Base-by-base conservation (phyloP, 2,113 vertebrate species). In the Pteronura brasiliensis region DNA sequence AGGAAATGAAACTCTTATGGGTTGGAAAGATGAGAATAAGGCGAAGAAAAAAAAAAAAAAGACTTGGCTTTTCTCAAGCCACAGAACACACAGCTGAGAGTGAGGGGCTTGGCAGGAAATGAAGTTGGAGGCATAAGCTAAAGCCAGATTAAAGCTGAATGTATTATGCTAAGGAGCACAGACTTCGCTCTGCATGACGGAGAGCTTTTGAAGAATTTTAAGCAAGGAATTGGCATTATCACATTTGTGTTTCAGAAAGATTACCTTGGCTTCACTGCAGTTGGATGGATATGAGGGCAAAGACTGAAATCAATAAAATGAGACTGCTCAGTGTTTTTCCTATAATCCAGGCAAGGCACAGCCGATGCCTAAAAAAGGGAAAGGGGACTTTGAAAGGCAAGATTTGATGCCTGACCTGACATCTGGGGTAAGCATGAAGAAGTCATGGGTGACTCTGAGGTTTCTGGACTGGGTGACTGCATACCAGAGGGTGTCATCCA, bases 141-240 rank as follows among this genome's bases (percentile, higher is more conserved):
- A 96, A 92, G 21, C 36, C 72, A 95, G 69, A 94, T 82, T 39
- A 87, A 87, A n/a, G 61, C 42, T 69, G 20, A 21, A 39, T 0
- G 8, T 63, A 31, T 47, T 31, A 11, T 67, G 52, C 72, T 71
- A 47, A 84, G 49, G 61, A 96, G 23, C 39, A 29, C 0, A 0
- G 47, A 87, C 47, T 79, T 95, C 29, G 57, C 39, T 59, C 71
- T 31, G 83, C n/a, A 90, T 0, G 17, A 49, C 3, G 27, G 67
- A 92, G 52, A 59, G 80, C 88, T 92, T 90, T 94, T 36, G 42
- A 61, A 95, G 71, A 87, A 93, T 90, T 95, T 96, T 82, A 93
- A 97, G 82, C 87, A 89, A 39, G 82, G 44, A 81, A 72, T 18
- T 93, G 83, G 84, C 71, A 85, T 67, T 9, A 59, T 42, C 31